A percentile compares a stretch with the other conserved stretches of the same genome.
Evolutionary conservation across 2,797 vertebrate species (phyloP).

Genomic region (Brachyalestes nurse): DNA sequence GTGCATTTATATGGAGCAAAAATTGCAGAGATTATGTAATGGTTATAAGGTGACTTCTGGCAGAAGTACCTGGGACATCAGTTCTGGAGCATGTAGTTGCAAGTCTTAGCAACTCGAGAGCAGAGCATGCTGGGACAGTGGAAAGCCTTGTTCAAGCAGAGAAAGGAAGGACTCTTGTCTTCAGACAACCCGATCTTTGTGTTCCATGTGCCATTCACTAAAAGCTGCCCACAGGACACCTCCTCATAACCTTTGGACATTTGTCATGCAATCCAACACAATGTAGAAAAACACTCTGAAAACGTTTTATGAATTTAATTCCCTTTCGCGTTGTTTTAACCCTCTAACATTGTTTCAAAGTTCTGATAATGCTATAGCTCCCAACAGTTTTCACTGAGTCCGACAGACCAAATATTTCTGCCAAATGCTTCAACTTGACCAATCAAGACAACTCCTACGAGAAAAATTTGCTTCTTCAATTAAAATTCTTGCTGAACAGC

Average conservation of each 20-base stretch:
- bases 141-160: conserved; percentile 36
- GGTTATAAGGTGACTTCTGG: conserved; percentile 41
- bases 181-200: conserved; percentile 28
- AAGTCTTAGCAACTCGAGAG: conserved; percentile 53
- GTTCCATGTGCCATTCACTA: conserved; percentile 54
- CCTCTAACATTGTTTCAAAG: neutral
- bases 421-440: conserved; percentile 57
- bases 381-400: conserved; percentile 39
- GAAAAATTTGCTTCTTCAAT: conserved; percentile 56
- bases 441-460: conserved; percentile 57
- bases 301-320: no score
- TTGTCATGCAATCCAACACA: neutral
- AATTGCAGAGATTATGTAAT: conserved; percentile 55
- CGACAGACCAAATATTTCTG: conserved; percentile 60
- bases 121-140: conserved; percentile 60
- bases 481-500: conserved; percentile 61
- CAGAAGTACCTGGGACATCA: conserved; percentile 46
- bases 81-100: conserved; percentile 52
- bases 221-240: conserved; percentile 42
- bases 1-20: conserved; percentile 21
- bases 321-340: no score
- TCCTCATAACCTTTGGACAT: neutral
- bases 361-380: neutral
- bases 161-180: conserved; percentile 41
- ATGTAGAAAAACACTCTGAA: neutral